Base-by-base conservation (phyloP, 2,888 invertebrate species). In the Ischnus inquisitorius region DNA sequence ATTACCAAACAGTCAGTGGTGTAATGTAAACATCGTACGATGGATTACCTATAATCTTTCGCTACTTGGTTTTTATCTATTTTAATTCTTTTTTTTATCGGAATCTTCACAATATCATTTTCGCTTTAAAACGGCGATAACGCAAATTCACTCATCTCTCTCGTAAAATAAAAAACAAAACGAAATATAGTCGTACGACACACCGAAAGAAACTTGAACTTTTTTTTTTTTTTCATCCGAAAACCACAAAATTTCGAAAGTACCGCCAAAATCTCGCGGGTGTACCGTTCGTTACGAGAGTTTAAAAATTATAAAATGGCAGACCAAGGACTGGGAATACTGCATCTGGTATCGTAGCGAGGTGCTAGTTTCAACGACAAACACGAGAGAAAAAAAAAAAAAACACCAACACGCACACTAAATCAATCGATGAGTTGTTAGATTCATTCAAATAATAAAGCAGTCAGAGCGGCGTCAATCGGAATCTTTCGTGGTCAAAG, bases 291-390 rank as follows among this genome's bases (percentile, higher is more conserved):
- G 48, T 1, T 41, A 19, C 14, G 3, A 14, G 48, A 39, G 28
- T 48, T 67, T 57, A 16, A 67, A 83, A 76, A 71, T 76, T 71
- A 75, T 67, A 68, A 78, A 82, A 82, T 48, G 54, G 79, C 79
- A 62, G 43, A 74, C 78, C 74, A 78, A 75, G 75, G 80, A 76
- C 79, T 75, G 75, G 79, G 76, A 79, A 82, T 82, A 72, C 68
- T 74, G 77, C 72, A 57, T 76, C 81, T 71, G 76, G 76, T 71
- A 71, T 76, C 12, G 34, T 57, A 77, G 69, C 64, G 65, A 71
- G 48, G 48, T 71, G 68, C 54, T 67, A 60, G 43, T 82, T 57
- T 46, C 19, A 25, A 54, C 28, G n/a, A 54, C 25, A 10, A 14
- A 68, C 19, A 68, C 28, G 16, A 34, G 8, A 6, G 34, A 6